Evolutionary conservation across 2,113 vertebrate species (phyloP), one percentile per base, ranked within the genome.

Genomic region (Cavia aperea): DNA sequence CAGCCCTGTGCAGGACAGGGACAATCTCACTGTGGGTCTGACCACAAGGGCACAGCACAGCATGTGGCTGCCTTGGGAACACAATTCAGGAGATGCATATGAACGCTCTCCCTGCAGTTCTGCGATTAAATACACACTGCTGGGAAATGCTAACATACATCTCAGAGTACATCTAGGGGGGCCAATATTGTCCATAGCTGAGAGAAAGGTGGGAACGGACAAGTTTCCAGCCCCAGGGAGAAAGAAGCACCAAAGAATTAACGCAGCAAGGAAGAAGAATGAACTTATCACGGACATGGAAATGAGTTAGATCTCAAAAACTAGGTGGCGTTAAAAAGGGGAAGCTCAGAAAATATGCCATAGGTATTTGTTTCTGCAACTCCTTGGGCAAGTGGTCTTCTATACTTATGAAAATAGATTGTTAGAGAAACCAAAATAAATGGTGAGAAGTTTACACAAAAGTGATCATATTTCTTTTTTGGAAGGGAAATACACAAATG

Each of bases 1-100:
- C 79, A n/a, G 1, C 8, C 9, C 33, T 8, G 0, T 0, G 0
- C 0, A 0, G 0, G 19, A 51, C 1, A 36, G n/a, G 16, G 29
- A 19, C 15, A 19, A 2, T 29, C 19, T 36, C 11, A 1, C 5
- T 0, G 6, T 0, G 11, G 11, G 0, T 33, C 6, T 8, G 15
- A 13, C 13, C 36, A 4, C 5, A 1, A 10, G 2, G 3, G 39
- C 19, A 7, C 4, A 8, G 46, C 0, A 0, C 21, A 0, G 31
- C 1, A 39, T 4, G 29, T 4, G 31, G 31, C 60, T 49, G 26
- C 10, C 58, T 21, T 5, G 7, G 5, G 54, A 8, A 82, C 7
- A 13, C 1, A 31, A 54, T 60, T 7, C 58, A 49, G 62, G 31
- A 92, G 62, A 51, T 43, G 90, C 60, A 90, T 24, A 89, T 18